Conservation (phyloP, 1,140 invertebrate genomes). For the Drosophila pectinifera region DNA sequence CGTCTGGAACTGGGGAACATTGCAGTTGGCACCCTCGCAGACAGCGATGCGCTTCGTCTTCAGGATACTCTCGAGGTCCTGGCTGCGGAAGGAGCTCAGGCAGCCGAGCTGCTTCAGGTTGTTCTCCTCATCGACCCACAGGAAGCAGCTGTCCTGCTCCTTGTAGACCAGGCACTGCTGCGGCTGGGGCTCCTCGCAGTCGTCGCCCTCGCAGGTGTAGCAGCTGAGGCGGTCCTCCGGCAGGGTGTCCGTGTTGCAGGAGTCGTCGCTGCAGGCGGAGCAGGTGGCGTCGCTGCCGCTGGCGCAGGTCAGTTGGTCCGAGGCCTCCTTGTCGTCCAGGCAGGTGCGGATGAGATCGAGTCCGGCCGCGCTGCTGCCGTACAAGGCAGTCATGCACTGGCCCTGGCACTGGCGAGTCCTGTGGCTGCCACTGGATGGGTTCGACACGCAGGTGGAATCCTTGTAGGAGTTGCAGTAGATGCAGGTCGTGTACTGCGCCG, state of each 20-base stretch:
- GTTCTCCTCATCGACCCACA: conserved; percentile 66
- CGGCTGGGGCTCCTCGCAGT: conserved; percentile 59
- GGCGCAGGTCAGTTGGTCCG: conserved; percentile 53
- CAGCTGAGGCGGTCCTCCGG: conserved; percentile 64
- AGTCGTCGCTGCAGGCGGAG: conserved; percentile 45
- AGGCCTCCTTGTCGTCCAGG: conserved; percentile 68
- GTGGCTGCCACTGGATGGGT: conserved; percentile 37
- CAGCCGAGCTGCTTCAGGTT: conserved; percentile 64
- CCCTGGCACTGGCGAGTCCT: conserved; percentile 71
- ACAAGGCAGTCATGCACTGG: conserved; percentile 73
- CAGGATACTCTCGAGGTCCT: conserved; percentile 65
- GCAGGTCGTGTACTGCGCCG: conserved; percentile 58
- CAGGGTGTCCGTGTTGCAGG: conserved; percentile 60
- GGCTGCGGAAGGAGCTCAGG: conserved; percentile 71
- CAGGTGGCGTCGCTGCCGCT: conserved; percentile 50
- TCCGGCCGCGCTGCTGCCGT: conserved; percentile 51
- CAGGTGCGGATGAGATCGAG: conserved; percentile 77
- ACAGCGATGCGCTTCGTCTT: conserved; percentile 71
- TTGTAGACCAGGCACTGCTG: conserved; percentile 65
- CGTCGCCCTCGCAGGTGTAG: conserved; percentile 58
- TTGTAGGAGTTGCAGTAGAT: conserved; percentile 75
- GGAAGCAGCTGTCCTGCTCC: conserved; percentile 65
- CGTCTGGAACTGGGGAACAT: conserved; percentile 38
- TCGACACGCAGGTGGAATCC: conserved; percentile 53
- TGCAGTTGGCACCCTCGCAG: conserved; percentile 68